Conservation (phyloP, 2,113 vertebrate genomes). For the Oostethus manadensis region DNA sequence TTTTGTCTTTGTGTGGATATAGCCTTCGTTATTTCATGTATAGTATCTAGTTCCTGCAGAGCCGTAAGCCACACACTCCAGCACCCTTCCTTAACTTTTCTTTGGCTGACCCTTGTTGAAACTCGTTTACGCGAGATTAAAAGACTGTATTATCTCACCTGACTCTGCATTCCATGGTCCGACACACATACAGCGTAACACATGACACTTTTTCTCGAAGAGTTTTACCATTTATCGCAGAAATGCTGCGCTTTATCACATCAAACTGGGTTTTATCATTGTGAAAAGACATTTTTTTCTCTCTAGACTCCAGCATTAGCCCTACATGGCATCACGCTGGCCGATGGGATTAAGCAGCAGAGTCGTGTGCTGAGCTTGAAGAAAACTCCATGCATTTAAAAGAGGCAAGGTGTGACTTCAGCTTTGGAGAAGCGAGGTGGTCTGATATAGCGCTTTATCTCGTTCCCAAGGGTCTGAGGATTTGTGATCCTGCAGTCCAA, state of each 20-base stretch:
- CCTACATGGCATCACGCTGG: slow-evolving; percentile 9
- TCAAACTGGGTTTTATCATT: slow-evolving; percentile 43
- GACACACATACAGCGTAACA: no score
- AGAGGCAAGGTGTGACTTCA: slow-evolving; percentile 23
- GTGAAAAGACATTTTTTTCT: slow-evolving; percentile 22
- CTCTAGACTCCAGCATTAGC: slow-evolving; percentile 9
- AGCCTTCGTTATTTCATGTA: no score
- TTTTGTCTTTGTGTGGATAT: no score
- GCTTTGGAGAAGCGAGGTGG: slow-evolving; percentile 19
- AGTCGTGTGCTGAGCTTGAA: slow-evolving; percentile 12
- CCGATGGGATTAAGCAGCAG: slow-evolving; percentile 21
- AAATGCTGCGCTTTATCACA: slow-evolving; percentile 46
- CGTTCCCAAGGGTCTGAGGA: slow-evolving; percentile 5
- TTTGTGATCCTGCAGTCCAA: slow-evolving; percentile 14
- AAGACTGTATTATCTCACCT: no score
- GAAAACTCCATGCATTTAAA: slow-evolving; percentile 48
- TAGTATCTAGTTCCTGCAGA: no score
- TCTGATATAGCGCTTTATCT: slow-evolving; percentile 9
- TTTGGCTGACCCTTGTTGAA: no score
- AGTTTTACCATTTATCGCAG: no score
- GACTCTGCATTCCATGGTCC: no score
- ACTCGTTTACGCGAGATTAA: no score
- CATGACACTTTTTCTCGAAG: no score
- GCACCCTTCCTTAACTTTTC: no score
- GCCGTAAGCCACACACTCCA: no score